Evolutionary conservation across 2,113 vertebrate genomes (phyloP).

Genomic region (Naja naja): DNA sequence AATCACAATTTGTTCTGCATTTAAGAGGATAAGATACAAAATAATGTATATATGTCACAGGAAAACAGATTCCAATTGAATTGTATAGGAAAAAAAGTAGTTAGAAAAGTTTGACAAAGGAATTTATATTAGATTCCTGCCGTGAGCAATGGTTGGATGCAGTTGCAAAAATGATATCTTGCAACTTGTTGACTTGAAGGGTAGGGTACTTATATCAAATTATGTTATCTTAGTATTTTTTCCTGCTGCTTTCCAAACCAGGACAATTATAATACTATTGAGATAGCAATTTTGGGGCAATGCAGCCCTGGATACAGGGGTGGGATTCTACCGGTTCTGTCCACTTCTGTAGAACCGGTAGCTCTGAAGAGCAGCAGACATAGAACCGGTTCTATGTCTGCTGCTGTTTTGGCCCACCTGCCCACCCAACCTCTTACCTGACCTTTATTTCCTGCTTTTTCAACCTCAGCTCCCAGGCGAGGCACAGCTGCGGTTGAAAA

Average conservation of each 20-base stretch:
- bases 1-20: background rate
- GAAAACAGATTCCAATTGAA: background rate
- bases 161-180: background rate
- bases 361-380: too few species aligned
- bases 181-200: background rate
- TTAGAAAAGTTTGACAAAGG: background rate
- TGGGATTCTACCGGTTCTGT: too few species aligned
- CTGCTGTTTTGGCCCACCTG: too few species aligned
- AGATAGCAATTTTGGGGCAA: background rate
- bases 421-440: too few species aligned
- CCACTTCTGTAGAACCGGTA: too few species aligned
- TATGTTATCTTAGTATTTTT: background rate
- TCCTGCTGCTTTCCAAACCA: background rate
- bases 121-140: background rate
- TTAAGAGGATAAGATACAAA: background rate
- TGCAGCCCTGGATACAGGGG: too few species aligned
- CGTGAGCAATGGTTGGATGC: background rate
- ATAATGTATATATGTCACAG: background rate
- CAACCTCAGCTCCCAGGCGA: too few species aligned
- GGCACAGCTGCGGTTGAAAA: too few species aligned
- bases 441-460: too few species aligned
- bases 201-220: background rate
- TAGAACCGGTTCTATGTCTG: too few species aligned
- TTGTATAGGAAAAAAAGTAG: background rate
- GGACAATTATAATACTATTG: background rate